Evolutionary conservation across 2,888 invertebrate species (phyloP).

Genomic region (Itoplectis maculator): DNA sequence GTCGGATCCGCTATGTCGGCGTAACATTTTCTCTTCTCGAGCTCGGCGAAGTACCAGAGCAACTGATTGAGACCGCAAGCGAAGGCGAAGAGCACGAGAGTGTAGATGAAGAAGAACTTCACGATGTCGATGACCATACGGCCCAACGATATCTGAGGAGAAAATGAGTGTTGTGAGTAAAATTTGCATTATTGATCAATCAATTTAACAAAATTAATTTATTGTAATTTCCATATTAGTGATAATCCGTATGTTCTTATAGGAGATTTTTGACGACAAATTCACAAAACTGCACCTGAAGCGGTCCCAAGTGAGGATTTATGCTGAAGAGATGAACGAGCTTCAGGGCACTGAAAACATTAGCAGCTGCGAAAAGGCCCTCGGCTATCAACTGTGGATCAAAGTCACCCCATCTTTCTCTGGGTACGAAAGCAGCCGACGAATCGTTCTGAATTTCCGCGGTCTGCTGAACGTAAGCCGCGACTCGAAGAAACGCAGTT

Average conservation of each 20-base stretch:
- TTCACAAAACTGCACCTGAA: conserved; percentile 86
- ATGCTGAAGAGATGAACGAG: conserved; percentile 96
- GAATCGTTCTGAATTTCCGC: conserved; percentile 89
- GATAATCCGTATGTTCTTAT: not conserved
- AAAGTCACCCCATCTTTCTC: conserved; percentile 96
- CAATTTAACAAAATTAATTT: not conserved
- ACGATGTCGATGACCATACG: conserved; percentile 96
- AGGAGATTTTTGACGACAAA: not conserved
- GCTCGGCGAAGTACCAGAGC: conserved; percentile 96
- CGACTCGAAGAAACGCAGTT: conserved; percentile 88
- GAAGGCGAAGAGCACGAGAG: conserved; percentile 95
- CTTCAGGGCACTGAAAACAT: conserved; percentile 96
- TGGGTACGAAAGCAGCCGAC: conserved; percentile 90
- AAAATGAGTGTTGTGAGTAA: conserved; percentile 82
- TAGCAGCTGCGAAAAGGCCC: conserved; percentile 97
- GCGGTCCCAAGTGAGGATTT: conserved; percentile 95
- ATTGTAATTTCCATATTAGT: not conserved
- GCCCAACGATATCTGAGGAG: conserved; percentile 93
- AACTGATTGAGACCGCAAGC: conserved; percentile 97
- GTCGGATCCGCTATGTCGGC: conserved; percentile 89
- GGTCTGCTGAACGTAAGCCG: conserved; percentile 91
- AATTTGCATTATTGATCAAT: not conserved
- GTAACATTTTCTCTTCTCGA: conserved; percentile 93
- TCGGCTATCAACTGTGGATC: conserved; percentile 97
- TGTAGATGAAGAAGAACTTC: conserved; percentile 96